Evolutionary conservation across 1,140 invertebrate species (phyloP).

Genomic region (Platyura marginata): DNA sequence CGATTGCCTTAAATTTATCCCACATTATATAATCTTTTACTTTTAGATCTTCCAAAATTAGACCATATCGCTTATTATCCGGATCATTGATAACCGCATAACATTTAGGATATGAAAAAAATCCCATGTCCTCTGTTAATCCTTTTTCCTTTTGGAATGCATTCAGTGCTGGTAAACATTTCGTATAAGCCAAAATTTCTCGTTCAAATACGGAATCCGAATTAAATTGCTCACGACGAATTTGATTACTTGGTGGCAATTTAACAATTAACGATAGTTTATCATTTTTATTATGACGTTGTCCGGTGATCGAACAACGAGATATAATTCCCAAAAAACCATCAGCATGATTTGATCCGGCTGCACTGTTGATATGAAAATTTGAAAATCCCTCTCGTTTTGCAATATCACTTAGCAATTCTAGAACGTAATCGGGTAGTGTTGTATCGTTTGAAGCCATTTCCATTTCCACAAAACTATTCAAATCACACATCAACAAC

Average conservation of each 20-base stretch:
- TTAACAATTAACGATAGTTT: neutral
- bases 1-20: constrained; percentile 16
- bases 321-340: neutral
- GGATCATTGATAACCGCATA: constrained; percentile 8
- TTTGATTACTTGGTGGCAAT: neutral
- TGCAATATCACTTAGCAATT: neutral
- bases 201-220: neutral
- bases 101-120: constrained; percentile 11
- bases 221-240: neutral
- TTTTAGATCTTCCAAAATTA: constrained; percentile 25
- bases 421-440: neutral
- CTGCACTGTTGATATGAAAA: neutral
- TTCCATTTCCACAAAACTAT: too few species aligned
- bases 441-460: neutral
- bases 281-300: neutral
- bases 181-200: constrained; percentile 14
- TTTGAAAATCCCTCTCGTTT: constrained; percentile 1
- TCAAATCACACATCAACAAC: too few species aligned
- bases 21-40: constrained; percentile 14
- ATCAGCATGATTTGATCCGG: neutral
- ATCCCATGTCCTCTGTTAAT: constrained; percentile 6
- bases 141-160: constrained; percentile 11
- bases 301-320: neutral
- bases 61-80: constrained; percentile 14
- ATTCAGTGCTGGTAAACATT: constrained; percentile 9